phyloP scores from a whole-genome alignment of 2,113 vertebrate genomes.

The Typhlomys cinereus region DNA sequence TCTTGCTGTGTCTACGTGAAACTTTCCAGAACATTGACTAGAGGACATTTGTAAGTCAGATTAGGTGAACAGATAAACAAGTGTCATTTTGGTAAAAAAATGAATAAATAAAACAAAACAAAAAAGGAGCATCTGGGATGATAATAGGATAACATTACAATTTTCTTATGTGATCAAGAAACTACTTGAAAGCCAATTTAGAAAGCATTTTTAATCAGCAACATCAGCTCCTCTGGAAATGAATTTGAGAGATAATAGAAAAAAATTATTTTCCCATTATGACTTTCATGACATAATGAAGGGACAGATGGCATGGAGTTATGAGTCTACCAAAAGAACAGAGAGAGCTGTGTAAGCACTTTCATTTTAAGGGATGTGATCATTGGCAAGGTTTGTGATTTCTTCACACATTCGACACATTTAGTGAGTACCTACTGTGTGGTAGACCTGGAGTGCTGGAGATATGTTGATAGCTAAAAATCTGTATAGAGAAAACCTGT shows the following conservation, averaged over 20 bases:
- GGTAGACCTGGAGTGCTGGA: neutral
- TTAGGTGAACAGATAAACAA: neutral
- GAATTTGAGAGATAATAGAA: conserved; percentile 41
- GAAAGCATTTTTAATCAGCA: conserved; percentile 11
- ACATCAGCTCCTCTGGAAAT: neutral
- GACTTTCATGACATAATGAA: conserved; percentile 13
- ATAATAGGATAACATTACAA: neutral
- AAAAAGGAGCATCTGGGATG: conserved; percentile 3
- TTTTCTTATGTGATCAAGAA: conserved; percentile 50
- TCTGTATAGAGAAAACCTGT: neutral
- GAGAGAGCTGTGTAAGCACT: neutral
- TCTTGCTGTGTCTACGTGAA: no score
- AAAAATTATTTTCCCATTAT: neutral
- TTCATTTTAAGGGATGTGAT: neutral
- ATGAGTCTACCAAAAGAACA: neutral
- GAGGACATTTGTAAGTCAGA: neutral
- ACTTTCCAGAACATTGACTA: no score
- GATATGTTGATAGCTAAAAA: neutral
- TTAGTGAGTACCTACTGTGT: neutral
- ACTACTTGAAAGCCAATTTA: conserved; percentile 20
- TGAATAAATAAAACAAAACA: neutral
- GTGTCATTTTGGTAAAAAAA: conserved; percentile 23
- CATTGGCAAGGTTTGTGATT: neutral
- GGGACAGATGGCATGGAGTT: neutral
- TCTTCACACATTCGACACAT: neutral